A percentile compares a stretch with the other conserved stretches of the same genome.
phyloP scores from a whole-genome alignment of 2,113 vertebrate genomes.

The Baryphthengus martii region DNA sequence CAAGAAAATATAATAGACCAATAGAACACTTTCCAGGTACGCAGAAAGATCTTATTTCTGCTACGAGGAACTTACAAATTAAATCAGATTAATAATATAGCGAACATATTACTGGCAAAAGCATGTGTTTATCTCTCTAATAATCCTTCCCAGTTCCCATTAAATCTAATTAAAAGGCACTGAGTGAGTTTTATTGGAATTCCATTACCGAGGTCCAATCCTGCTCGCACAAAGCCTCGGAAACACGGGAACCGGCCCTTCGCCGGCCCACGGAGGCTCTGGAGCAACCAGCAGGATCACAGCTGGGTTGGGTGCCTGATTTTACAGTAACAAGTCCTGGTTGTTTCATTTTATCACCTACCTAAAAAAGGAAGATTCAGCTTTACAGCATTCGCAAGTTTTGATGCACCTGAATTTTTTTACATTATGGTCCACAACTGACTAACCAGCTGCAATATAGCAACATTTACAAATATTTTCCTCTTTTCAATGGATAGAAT shows the following conservation, averaged over 20 bases:
- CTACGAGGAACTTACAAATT: neutral
- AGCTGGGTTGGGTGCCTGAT: neutral
- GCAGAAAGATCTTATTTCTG: neutral
- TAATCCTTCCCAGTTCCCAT: constrained; percentile 15
- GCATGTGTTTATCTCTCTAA: constrained; percentile 37
- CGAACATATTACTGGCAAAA: constrained; percentile 31
- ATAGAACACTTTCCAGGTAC: neutral
- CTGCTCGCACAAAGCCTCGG: rapidly evolving
- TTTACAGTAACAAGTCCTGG: neutral
- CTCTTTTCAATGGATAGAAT: neutral
- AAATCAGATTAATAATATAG: constrained; percentile 35
- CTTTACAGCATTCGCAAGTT: neutral
- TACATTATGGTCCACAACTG: neutral
- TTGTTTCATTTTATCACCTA: neutral
- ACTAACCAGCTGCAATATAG: neutral
- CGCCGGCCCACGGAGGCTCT: neutral
- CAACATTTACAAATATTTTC: constrained; percentile 7
- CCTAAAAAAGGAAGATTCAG: neutral
- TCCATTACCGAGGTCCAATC: neutral
- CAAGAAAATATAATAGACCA: neutral
- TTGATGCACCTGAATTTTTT: neutral
- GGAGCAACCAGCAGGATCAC: neutral
- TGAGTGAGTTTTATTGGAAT: constrained; percentile 40
- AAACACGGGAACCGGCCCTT: rapidly evolving
- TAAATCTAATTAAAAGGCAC: constrained; percentile 50